Evolutionary conservation across 92 coral and sea anemone genomes (phyloP).

Genomic region (Zoanthus sociatus): DNA sequence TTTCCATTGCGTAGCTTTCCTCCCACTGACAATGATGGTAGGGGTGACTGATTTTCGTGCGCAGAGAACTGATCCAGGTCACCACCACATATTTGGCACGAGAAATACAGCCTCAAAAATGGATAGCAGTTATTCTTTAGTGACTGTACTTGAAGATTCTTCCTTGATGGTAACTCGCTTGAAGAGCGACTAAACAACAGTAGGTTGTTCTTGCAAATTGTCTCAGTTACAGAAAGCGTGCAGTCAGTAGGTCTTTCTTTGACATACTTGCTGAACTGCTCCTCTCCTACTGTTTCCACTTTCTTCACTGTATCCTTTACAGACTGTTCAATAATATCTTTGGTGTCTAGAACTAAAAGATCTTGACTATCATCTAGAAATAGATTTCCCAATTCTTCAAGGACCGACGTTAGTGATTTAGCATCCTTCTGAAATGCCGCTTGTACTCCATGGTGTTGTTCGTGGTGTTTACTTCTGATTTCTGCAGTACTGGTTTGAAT

Average conservation of each 20-base stretch:
- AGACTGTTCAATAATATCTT: constrained; percentile 47
- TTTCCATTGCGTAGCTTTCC: constrained; percentile 43
- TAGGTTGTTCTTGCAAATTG: constrained; percentile 57
- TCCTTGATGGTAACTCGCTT: constrained; percentile 20
- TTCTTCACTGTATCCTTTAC: constrained; percentile 46
- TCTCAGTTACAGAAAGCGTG: constrained; percentile 58
- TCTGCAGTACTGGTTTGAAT: background rate
- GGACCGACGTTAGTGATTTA: constrained; percentile 33
- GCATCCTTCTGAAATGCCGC: constrained; percentile 57
- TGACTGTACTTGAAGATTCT: constrained; percentile 23
- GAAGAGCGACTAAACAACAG: constrained; percentile 48
- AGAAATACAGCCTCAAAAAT: constrained; percentile 63
- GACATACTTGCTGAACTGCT: constrained; percentile 52
- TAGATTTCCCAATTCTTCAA: constrained; percentile 66
- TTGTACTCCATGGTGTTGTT: constrained; percentile 51
- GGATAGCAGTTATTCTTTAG: constrained; percentile 65
- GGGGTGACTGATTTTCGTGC: constrained; percentile 69
- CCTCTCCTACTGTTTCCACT: constrained; percentile 49
- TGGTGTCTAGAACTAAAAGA: constrained; percentile 60
- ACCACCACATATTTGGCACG: constrained; percentile 68
- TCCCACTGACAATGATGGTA: constrained; percentile 60
- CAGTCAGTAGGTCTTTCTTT: constrained; percentile 51
- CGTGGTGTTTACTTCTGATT: constrained; percentile 46
- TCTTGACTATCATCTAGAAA: constrained; percentile 56
- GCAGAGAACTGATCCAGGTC: constrained; percentile 64